Base-by-base conservation (phyloP, 2,888 invertebrate species). In the Drosophila conformis region DNA sequence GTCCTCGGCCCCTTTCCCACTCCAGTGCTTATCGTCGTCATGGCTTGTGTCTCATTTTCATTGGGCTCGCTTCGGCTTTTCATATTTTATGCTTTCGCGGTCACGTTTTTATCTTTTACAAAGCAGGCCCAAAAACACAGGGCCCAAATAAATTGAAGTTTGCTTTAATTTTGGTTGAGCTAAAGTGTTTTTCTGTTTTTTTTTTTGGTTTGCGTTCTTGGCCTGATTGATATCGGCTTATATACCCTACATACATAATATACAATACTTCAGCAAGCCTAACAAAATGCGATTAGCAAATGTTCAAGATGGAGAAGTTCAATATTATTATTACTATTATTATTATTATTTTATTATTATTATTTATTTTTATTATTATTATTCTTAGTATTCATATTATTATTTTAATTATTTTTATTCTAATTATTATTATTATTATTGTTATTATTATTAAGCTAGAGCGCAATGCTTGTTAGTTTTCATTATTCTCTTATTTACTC, bases 101-200 rank as follows among this genome's bases (percentile, higher is more conserved):
- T 88, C 88, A 88, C 83, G 88, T 88, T 87, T 88, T 87, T 87
- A 87, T 87, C 89, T 89, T 69, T 68, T 52, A 27, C 61, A 58
- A 69, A 69, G 60, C 87, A 76, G 78, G 49, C 75, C 46, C 58
- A 40, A 65, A 59, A 57, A 64, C 33, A 56, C 21, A 31, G 33
- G n/a, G 42, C 60, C 38, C 64, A 77, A 74, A 80, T 71, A 80
- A 80, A 80, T 77, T 77, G 78, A 62, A 64, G 53, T 67, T 76
- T 69, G 63, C 73, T 68, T 76, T 81, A 76, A 79, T 67, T 71
- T 78, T 48, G 49, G 35, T 59, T 67, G n/a, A 51, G 56, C 65
- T 51, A 58, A 68, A 65, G 65, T 58, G 56, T 61, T 66, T 78
- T 77, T 38, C 46, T 31, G 33, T 48, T 48, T 53, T 35, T 36